Conservation (phyloP, 1,140 invertebrate species). For the Augochlora pura region DNA sequence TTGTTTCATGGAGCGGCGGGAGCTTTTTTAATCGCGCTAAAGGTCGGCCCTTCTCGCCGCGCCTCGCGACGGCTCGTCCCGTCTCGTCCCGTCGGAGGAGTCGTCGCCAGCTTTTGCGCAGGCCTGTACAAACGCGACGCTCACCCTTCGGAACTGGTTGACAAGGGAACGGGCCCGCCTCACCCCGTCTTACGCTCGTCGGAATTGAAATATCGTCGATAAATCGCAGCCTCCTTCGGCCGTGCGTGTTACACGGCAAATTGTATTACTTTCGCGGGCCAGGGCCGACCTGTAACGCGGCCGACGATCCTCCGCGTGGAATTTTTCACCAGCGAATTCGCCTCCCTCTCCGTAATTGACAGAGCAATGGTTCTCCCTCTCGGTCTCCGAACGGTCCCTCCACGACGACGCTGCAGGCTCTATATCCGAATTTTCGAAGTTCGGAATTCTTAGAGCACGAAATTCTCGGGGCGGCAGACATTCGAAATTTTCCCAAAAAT, state of each 20-base stretch:
- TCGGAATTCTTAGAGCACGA: too few relatives aligned
- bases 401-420: too few relatives aligned
- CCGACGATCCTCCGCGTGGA: too few relatives aligned
- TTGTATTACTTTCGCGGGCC: background rate
- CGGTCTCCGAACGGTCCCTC: too few relatives aligned
- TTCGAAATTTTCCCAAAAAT: too few relatives aligned
- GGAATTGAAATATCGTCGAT: slow-evolving; percentile 6
- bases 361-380: too few relatives aligned
- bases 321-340: too few relatives aligned
- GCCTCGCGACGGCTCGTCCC: too few relatives aligned
- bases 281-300: background rate
- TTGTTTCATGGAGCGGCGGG: background rate
- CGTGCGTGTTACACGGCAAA: slow-evolving; percentile 1
- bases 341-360: too few relatives aligned
- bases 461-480: too few relatives aligned
- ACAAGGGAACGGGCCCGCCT: background rate
- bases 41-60: background rate
- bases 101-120: background rate
- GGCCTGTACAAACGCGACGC: background rate
- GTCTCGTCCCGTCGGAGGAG: too few relatives aligned
- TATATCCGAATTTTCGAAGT: too few relatives aligned
- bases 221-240: background rate
- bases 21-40: background rate
- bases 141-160: slow-evolving; percentile 1
- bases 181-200: background rate